Conservation (phyloP, 2,888 invertebrate genomes). For the Glyphotaelius pellucidus region DNA sequence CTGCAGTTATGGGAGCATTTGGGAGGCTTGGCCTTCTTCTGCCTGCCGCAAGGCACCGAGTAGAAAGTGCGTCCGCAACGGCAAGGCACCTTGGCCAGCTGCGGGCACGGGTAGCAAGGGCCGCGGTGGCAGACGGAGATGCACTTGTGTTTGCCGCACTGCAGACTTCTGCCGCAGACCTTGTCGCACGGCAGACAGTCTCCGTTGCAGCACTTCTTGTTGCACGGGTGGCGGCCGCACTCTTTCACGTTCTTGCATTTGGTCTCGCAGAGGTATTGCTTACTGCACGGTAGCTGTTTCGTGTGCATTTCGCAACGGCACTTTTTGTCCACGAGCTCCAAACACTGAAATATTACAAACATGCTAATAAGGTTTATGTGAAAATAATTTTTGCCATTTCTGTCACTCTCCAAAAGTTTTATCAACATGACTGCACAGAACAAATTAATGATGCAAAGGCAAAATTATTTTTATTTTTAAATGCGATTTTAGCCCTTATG, state of each 20-base stretch:
- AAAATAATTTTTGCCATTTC: neutral
- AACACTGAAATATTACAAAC: conserved; percentile 70
- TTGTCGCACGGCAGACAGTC: conserved; percentile 91
- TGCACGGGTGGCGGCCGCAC: conserved; percentile 93
- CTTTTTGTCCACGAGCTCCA: conserved; percentile 85
- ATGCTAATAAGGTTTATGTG: neutral
- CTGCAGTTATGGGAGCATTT: conserved; percentile 86
- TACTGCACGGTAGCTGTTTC: conserved; percentile 91
- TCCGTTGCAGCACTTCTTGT: conserved; percentile 92
- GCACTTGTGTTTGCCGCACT: conserved; percentile 93
- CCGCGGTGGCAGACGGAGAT: conserved; percentile 88
- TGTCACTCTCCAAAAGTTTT: neutral
- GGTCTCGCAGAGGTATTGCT: conserved; percentile 90
- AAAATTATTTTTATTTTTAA: too few relatives aligned
- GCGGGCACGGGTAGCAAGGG: conserved; percentile 89
- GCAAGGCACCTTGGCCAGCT: conserved; percentile 85
- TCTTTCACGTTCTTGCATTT: conserved; percentile 90
- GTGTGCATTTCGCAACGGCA: conserved; percentile 89
- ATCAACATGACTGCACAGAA: neutral
- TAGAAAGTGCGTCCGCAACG: conserved; percentile 88
- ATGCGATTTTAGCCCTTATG: too few relatives aligned
- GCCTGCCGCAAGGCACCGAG: conserved; percentile 91
- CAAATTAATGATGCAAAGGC: neutral
- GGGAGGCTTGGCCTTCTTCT: conserved; percentile 86
- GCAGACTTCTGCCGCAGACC: conserved; percentile 87